Base-by-base conservation (phyloP, 2,888 invertebrate genomes). In the Agrilus biguttatus region DNA sequence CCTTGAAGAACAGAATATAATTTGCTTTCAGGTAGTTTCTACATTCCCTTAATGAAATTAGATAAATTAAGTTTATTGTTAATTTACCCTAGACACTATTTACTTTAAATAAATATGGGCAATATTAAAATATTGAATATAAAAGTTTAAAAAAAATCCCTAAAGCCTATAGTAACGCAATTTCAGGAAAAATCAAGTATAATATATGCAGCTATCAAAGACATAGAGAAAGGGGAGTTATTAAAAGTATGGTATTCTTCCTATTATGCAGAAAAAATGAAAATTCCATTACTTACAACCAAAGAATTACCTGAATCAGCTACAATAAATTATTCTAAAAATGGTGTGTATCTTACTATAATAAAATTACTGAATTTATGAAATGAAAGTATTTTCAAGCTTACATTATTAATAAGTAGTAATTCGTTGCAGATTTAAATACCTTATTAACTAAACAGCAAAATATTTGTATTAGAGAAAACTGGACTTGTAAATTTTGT, bases 181-280 rank as follows among this genome's bases (percentile, higher is more conserved):
- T 63, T 66, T 44, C 61, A 62, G 61, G 57, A 60, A 66, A 61
- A 59, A 63, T 48, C 56, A 52, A 46, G 67, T 41, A 66, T 73
- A 46, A 72, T 61, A 55, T 73, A 67, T 56, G 61, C 65, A 28
- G 58, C 65, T 10, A 60, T 62, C 37, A 62, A 62, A 45, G 66
- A 69, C 38, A 68, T 77, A 35, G 35, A 52, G 1, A 49, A 53
- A 6, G 72, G 72, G 3, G 69, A 73, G 47, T 63, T 68, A 46
- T 59, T 78, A 7, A 64, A 64, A 46, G 75, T 77, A 10, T 76
- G 76, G 73, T 78, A 78, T 57, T 68, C 77, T 2, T 69, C 73
- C 1, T 65, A 69, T 54, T 76, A 75, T 58, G 75, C 71, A 2
- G 58, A 58, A 40, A 71, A 70, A 57, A 68, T 77, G 65, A 67